These are phyloP conservation scores for Stenchaetothrips biformis DNA, from an alignment of 2,888 invertebrate genomes.

Conservation along the genomic window DNA sequence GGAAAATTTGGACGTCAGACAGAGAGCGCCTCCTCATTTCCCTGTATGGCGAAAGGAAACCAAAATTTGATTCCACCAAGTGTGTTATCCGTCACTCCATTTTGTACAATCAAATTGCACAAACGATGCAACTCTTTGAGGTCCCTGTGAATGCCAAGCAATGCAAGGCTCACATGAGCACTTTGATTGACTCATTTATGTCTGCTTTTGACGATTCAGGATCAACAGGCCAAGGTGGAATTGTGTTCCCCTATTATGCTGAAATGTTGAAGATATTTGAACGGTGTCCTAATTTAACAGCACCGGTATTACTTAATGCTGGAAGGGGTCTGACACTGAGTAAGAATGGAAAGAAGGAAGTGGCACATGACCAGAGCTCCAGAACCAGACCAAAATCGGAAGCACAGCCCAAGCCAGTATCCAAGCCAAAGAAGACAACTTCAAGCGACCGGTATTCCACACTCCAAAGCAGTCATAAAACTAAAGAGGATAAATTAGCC, in stretches of 20 bases:
- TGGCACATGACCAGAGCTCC: background rate
- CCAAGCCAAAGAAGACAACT: background rate
- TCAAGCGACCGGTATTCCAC: background rate
- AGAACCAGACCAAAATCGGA: background rate
- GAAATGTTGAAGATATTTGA: background rate
- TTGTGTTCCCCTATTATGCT: background rate
- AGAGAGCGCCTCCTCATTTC: background rate
- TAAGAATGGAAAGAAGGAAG: background rate
- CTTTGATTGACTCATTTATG: background rate
- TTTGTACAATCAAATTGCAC: background rate
- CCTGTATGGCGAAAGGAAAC: background rate
- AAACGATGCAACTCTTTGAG: background rate
- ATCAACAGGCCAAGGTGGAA: background rate
- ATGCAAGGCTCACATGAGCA: background rate
- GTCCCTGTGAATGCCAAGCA: background rate
- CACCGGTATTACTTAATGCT: background rate
- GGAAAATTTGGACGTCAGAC: background rate
- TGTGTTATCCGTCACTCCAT: background rate
- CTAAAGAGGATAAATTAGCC: background rate
- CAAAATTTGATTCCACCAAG: slow-evolving; percentile 2
- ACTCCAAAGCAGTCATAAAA: background rate
- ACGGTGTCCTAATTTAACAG: background rate
- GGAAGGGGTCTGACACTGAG: background rate
- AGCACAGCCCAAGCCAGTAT: background rate
- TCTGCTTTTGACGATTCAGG: background rate